A percentile compares a stretch with the other conserved stretches of the same genome.
These are phyloP conservation scores for Pammene fasciana DNA, from an alignment of 2,888 invertebrate genomes.

Conservation along the genomic window DNA sequence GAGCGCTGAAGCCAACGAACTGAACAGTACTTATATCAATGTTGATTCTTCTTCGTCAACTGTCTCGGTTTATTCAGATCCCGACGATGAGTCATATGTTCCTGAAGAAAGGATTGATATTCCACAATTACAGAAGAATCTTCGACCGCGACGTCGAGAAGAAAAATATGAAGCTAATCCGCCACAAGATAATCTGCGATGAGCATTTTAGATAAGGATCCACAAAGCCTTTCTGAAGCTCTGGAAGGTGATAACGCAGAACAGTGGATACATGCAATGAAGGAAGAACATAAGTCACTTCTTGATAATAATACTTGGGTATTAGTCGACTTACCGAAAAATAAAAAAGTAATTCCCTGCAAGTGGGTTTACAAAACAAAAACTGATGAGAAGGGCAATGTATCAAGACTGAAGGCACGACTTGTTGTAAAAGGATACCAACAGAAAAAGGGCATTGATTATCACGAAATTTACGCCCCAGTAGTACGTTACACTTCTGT, in stretches of 20 bases:
- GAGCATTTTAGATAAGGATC: slow-evolving; percentile 16
- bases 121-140: not conserved
- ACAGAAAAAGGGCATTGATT: slow-evolving; percentile 45
- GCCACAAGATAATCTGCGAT: not conserved
- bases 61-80: slow-evolving; percentile 2
- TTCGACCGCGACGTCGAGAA: not conserved
- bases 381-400: slow-evolving; percentile 38
- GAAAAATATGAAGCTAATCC: not conserved
- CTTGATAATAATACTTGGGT: slow-evolving; percentile 44
- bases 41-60: not conserved
- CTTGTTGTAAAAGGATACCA: slow-evolving; percentile 46
- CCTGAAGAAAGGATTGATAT: not conserved
- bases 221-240: slow-evolving; percentile 21
- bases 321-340: slow-evolving; percentile 39
- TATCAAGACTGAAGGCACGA: slow-evolving; percentile 44
- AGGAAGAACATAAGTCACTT: slow-evolving; percentile 43
- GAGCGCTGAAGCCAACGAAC: too few species aligned
- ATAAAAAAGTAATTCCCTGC: slow-evolving; percentile 43
- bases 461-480: slow-evolving; percentile 45
- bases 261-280: slow-evolving; percentile 43
- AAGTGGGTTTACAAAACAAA: slow-evolving; percentile 48
- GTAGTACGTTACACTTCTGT: slow-evolving; percentile 46
- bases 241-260: slow-evolving; percentile 10
- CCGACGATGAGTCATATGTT: not conserved
- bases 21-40: too few species aligned